A percentile compares a stretch with the other conserved stretches of the same genome.
These are phyloP conservation scores for Alaudala cheleensis DNA, from an alignment of 2,113 vertebrate genomes.

Conservation along the genomic window DNA sequence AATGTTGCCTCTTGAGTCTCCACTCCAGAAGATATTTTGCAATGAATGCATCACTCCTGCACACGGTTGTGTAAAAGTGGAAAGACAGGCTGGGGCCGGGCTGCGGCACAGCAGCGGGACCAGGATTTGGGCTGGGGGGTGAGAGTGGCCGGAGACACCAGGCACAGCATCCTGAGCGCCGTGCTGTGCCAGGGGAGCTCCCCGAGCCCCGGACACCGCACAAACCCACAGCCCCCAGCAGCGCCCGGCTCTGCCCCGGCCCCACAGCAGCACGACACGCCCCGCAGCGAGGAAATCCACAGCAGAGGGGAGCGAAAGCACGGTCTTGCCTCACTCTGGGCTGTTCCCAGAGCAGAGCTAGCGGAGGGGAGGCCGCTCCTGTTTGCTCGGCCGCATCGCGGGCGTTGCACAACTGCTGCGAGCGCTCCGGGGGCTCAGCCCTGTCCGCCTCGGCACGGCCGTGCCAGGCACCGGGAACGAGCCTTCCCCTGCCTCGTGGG, in stretches of 20 bases:
- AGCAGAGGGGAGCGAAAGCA: background rate
- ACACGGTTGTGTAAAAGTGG: conserved; percentile 42
- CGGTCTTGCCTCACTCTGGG: background rate
- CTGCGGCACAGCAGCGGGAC: background rate
- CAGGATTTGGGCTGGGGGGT: background rate
- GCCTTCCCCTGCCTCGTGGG: fast-evolving
- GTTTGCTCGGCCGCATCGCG: fast-evolving
- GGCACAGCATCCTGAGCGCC: fast-evolving
- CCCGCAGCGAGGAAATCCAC: background rate
- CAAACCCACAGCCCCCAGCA: background rate
- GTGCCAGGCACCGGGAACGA: fast-evolving
- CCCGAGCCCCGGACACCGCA: fast-evolving
- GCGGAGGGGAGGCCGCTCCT: background rate
- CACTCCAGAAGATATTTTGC: conserved; percentile 20
- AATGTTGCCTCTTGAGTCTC: background rate
- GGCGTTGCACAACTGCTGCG: background rate
- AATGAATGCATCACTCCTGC: conserved; percentile 8
- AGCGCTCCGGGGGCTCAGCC: background rate
- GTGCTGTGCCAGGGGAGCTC: background rate
- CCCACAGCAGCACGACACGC: fast-evolving
- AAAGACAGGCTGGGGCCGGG: conserved; percentile 27
- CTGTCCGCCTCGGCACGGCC: fast-evolving
- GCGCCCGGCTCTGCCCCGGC: background rate
- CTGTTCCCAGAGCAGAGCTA: fast-evolving
- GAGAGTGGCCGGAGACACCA: fast-evolving